These are phyloP conservation scores for Parthenolecanium corni DNA, from an alignment of 2,888 invertebrate genomes.

Conservation along the genomic window DNA sequence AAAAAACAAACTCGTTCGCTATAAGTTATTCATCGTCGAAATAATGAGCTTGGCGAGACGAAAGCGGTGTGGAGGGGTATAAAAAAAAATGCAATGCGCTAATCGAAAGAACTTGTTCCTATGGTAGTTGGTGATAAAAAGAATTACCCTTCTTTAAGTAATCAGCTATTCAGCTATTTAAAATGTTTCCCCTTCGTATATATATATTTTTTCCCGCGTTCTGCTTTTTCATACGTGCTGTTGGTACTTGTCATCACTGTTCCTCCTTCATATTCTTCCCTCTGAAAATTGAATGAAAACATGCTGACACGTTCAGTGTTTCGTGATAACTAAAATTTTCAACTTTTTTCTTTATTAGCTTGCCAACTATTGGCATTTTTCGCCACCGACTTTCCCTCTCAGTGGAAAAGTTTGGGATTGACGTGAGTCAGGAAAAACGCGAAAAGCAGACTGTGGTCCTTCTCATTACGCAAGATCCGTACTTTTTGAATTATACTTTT, in stretches of 20 bases:
- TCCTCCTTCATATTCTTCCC: background rate
- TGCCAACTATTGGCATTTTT: too few species aligned
- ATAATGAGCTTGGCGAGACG: background rate
- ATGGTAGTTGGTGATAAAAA: background rate
- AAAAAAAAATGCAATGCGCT: slow-evolving; percentile 3
- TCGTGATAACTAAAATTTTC: background rate
- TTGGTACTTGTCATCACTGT: background rate
- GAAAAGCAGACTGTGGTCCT: too few species aligned
- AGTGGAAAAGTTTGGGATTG: too few species aligned
- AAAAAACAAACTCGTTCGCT: slow-evolving; percentile 7
- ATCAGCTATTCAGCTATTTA: slow-evolving; percentile 21
- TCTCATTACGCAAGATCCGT: too few species aligned
- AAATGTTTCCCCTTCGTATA: background rate
- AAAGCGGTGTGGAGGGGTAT: too few species aligned
- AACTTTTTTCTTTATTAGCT: too few species aligned
- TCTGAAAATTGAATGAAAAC: background rate
- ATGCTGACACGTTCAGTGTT: slow-evolving; percentile 8
- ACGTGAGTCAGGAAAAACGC: too few species aligned
- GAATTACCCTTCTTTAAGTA: slow-evolving; percentile 16
- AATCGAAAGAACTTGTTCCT: slow-evolving; percentile 13
- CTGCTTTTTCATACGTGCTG: background rate
- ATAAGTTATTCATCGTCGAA: slow-evolving; percentile 9
- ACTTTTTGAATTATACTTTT: too few species aligned
- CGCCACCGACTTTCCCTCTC: too few species aligned
- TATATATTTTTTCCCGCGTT: background rate